Evolutionary conservation across 2,888 invertebrate genomes (phyloP).

Genomic region (Rhagonycha lutea): DNA sequence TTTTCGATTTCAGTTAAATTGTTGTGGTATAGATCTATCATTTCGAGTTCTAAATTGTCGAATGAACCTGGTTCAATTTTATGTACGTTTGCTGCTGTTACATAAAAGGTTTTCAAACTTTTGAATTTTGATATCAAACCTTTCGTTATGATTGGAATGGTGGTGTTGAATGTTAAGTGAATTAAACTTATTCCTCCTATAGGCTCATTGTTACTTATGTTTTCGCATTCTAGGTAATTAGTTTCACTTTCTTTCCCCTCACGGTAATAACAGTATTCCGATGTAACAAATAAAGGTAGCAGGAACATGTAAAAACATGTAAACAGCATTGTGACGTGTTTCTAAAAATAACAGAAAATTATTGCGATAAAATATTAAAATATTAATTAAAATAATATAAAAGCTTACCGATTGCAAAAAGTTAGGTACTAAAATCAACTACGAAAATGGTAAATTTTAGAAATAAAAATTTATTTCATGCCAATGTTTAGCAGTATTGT

Average conservation of each 20-base stretch:
- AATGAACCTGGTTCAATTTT: conserved; percentile 15
- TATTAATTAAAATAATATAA: too few relatives aligned
- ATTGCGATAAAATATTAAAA: not conserved
- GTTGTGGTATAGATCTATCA: conserved; percentile 20
- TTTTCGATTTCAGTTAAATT: conserved; percentile 12
- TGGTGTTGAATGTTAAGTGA: conserved; percentile 14
- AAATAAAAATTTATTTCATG: not conserved
- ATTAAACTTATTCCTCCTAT: conserved; percentile 23
- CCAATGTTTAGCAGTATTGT: not conserved
- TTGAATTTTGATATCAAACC: conserved; percentile 8
- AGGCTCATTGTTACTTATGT: not conserved
- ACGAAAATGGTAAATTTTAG: not conserved
- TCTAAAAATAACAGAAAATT: not conserved
- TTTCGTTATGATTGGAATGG: conserved; percentile 9
- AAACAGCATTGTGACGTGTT: not conserved
- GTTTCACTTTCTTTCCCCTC: conserved; percentile 8
- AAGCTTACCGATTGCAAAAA: not conserved
- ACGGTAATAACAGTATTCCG: conserved; percentile 19
- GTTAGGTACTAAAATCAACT: not conserved
- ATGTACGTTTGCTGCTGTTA: conserved; percentile 20
- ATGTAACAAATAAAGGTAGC: not conserved
- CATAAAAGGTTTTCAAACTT: conserved; percentile 18
- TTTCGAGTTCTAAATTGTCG: conserved; percentile 8
- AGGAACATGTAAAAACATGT: not conserved
- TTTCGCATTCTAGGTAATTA: conserved; percentile 15